These are phyloP conservation scores for Sorex maritimensis DNA, from an alignment of 2,797 vertebrate species.

Conservation along the genomic window DNA sequence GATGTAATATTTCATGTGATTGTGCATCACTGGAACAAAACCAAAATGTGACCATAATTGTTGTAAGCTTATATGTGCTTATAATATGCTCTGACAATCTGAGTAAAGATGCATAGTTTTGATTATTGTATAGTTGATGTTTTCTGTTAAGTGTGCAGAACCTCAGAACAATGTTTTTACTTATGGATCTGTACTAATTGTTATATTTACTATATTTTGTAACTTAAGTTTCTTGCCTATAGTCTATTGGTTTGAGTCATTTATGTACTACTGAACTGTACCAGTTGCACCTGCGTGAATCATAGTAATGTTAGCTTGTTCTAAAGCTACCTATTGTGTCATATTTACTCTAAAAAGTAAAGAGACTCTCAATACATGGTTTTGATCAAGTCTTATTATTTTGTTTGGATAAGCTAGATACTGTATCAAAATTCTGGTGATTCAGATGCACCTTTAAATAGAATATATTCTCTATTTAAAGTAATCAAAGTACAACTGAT, in stretches of 20 bases:
- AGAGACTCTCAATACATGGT: constrained; percentile 79
- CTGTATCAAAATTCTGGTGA: constrained; percentile 22
- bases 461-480: constrained; percentile 49
- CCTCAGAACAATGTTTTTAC: constrained; percentile 86
- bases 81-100: constrained; percentile 80
- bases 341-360: constrained; percentile 88
- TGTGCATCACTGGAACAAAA: constrained; percentile 90
- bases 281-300: constrained; percentile 91
- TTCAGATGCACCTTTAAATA: constrained; percentile 48
- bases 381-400: constrained; percentile 80
- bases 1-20: constrained; percentile 87
- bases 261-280: constrained; percentile 92
- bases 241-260: constrained; percentile 88
- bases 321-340: constrained; percentile 92
- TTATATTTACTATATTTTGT: constrained; percentile 90
- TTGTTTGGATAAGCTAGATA: constrained; percentile 40
- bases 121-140: constrained; percentile 82
- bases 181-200: constrained; percentile 80
- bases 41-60: constrained; percentile 89
- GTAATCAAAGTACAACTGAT: constrained; percentile 30
- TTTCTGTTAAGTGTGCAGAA: constrained; percentile 86
- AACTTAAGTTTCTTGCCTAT: constrained; percentile 89
- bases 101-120: constrained; percentile 86
- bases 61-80: constrained; percentile 84
- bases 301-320: constrained; percentile 92